Evolutionary conservation across 2,113 vertebrate genomes (phyloP).

Genomic region (Cacatua alba): DNA sequence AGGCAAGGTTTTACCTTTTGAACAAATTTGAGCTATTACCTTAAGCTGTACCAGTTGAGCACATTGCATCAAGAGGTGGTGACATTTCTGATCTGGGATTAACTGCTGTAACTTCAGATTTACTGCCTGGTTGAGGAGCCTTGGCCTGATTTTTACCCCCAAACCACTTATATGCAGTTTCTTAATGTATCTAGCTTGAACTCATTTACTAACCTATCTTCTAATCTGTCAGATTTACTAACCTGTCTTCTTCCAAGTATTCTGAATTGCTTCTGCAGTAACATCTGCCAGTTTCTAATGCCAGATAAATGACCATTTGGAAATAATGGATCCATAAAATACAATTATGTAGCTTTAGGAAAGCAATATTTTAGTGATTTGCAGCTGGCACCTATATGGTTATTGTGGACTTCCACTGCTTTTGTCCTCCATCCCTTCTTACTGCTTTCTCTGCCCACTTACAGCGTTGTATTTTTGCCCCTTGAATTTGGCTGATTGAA

Average conservation of each 20-base stretch:
- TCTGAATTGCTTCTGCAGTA: not conserved
- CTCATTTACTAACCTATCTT: not conserved
- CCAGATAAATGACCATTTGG: not conserved
- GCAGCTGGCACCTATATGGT: not conserved
- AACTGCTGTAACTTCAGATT: slow-evolving; percentile 6
- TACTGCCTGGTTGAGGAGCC: not conserved
- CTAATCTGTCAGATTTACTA: not conserved
- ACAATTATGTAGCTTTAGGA: not conserved
- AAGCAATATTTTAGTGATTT: slow-evolving; percentile 1
- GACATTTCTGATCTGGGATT: not conserved
- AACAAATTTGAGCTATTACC: not conserved
- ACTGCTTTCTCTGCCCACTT: not conserved
- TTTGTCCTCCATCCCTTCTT: not conserved
- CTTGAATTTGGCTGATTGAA: not conserved
- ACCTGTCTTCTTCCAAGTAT: not conserved
- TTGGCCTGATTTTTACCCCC: slow-evolving; percentile 12
- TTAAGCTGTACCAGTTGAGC: not conserved
- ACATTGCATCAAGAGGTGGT: not conserved
- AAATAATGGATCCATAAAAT: slow-evolving; percentile 26
- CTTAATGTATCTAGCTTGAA: not conserved
- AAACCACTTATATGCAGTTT: not conserved
- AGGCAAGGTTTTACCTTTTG: not conserved
- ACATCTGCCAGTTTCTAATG: not conserved
- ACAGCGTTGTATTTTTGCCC: not conserved
- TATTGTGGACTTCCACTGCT: not conserved